Evolutionary conservation across 2,888 invertebrate genomes (phyloP).

Genomic region (Meghimatium bilineatum): DNA sequence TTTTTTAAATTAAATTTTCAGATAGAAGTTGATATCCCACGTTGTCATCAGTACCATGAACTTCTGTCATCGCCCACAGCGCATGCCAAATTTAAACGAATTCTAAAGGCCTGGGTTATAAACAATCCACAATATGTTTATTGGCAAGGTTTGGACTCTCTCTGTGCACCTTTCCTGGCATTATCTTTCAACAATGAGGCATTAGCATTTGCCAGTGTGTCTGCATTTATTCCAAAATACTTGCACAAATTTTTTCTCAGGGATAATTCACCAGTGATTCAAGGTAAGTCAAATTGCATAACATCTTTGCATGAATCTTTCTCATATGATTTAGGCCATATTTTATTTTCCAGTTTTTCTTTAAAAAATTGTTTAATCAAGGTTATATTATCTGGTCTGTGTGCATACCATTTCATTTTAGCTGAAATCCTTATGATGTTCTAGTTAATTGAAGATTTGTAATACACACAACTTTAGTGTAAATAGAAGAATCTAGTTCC

Average conservation of each 20-base stretch:
- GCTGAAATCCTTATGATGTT: too few relatives aligned
- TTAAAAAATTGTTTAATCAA: too few relatives aligned
- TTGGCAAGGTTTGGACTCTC: constrained; percentile 99
- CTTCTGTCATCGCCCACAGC: constrained; percentile 94
- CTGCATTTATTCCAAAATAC: constrained; percentile 96
- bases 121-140: constrained; percentile 97
- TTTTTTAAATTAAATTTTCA: constrained; percentile 75
- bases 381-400: too few relatives aligned
- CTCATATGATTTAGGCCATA: too few relatives aligned
- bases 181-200: constrained; percentile 98
- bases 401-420: too few relatives aligned
- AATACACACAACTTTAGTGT: too few relatives aligned
- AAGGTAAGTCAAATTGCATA: constrained; percentile 78
- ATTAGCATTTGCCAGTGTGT: constrained; percentile 95
- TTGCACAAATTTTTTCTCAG: constrained; percentile 97
- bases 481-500: too few relatives aligned
- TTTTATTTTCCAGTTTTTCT: too few relatives aligned
- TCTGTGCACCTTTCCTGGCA: constrained; percentile 97
- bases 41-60: constrained; percentile 99
- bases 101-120: constrained; percentile 97
- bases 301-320: too few relatives aligned
- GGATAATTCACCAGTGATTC: constrained; percentile 96
- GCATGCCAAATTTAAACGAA: constrained; percentile 91
- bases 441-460: too few relatives aligned
- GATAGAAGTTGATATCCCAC: constrained; percentile 99